phyloP scores from a whole-genome alignment of 2,113 vertebrate species.

The Platycercus adscitus region DNA sequence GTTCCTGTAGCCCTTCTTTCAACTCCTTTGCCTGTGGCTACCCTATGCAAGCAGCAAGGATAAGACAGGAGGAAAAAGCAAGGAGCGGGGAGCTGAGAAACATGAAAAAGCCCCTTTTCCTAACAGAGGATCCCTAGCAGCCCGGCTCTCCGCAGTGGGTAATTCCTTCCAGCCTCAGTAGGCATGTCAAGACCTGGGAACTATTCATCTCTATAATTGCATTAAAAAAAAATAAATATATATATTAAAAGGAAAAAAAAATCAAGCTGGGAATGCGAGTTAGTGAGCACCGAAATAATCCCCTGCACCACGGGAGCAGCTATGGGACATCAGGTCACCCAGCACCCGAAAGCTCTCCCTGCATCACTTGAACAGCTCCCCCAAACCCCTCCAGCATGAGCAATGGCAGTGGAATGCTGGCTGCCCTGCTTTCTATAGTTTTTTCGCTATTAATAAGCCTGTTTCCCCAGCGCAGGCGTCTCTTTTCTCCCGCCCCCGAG shows the following conservation, averaged over 20 bases:
- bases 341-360: neutral
- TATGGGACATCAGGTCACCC: neutral
- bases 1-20: neutral
- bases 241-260: neutral
- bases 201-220: neutral
- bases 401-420: neutral
- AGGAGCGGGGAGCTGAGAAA: neutral
- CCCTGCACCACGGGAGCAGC: neutral
- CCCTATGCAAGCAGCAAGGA: accelerated
- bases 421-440: neutral
- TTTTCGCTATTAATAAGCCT: slow-evolving; percentile 13
- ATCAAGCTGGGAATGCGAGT: neutral
- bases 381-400: accelerated
- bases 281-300: neutral
- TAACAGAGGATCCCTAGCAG: neutral
- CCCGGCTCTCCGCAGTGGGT: neutral
- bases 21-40: neutral
- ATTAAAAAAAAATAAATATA: neutral
- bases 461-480: neutral
- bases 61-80: neutral
- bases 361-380: neutral
- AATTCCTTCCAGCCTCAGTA: slow-evolving; percentile 11
- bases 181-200: slow-evolving; percentile 66
- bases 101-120: neutral
- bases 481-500: neutral